These are phyloP conservation scores for Bemisia tabaci DNA, from an alignment of 1,140 invertebrate species.

Conservation along the genomic window DNA sequence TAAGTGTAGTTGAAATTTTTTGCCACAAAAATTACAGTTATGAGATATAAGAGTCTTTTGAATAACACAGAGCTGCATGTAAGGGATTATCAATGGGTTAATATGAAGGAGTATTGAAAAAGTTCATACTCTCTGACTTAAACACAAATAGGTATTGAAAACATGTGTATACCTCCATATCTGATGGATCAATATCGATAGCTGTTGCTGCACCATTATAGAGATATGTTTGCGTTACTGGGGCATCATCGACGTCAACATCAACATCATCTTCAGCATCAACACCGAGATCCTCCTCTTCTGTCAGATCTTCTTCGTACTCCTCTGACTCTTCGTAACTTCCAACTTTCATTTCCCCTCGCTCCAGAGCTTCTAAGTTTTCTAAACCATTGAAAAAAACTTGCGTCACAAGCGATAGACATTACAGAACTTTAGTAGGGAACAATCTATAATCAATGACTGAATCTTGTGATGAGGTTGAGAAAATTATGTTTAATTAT, in stretches of 20 bases:
- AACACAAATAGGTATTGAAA: too few relatives aligned
- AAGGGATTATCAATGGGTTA: background rate
- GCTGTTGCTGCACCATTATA: background rate
- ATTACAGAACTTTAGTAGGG: slow-evolving; percentile 6
- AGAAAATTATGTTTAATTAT: background rate
- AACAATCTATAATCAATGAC: slow-evolving; percentile 5
- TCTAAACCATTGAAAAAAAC: slow-evolving; percentile 35
- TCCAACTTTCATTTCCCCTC: slow-evolving; percentile 58
- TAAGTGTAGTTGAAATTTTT: background rate
- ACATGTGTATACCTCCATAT: background rate
- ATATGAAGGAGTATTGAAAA: too few relatives aligned
- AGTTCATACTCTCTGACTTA: too few relatives aligned
- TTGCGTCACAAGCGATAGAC: slow-evolving; percentile 7
- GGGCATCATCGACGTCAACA: slow-evolving; percentile 10
- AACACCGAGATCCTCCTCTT: slow-evolving; percentile 8
- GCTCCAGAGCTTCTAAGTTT: slow-evolving; percentile 60
- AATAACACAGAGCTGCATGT: background rate
- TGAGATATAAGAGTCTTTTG: background rate
- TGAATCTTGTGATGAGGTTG: background rate
- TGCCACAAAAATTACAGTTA: background rate
- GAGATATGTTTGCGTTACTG: background rate
- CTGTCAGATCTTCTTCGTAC: slow-evolving; percentile 24
- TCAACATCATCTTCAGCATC: slow-evolving; percentile 8
- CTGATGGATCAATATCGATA: background rate
- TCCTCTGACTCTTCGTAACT: slow-evolving; percentile 39